A percentile compares a stretch with the other conserved stretches of the same genome.
These are phyloP conservation scores for Crotalus horridus DNA, from an alignment of 2,113 vertebrate genomes.

Conservation along the genomic window DNA sequence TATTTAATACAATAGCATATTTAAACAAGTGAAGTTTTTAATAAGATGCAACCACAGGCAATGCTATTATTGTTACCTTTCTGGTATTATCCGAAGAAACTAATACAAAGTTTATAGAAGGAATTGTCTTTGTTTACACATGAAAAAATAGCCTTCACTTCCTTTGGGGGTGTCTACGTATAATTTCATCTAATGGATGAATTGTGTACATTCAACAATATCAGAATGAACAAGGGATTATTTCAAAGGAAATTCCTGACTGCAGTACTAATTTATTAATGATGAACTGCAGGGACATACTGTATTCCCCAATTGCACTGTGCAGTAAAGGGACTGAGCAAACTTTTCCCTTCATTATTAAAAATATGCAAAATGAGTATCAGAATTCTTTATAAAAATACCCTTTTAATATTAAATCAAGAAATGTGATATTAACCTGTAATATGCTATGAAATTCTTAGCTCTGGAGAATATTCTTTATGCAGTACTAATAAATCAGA, in stretches of 20 bases:
- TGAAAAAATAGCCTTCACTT: neutral
- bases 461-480: neutral
- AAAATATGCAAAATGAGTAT: neutral
- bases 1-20: neutral
- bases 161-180: neutral
- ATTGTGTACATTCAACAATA: neutral
- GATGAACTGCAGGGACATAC: neutral
- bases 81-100: neutral
- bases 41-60: neutral
- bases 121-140: neutral
- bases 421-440: neutral
- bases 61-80: neutral
- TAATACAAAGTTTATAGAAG: neutral
- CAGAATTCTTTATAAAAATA: neutral
- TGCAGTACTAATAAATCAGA: neutral
- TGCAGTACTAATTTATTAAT: conserved; percentile 21
- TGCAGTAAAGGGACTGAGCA: neutral
- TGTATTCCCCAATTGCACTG: neutral
- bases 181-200: neutral
- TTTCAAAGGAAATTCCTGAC: conserved; percentile 18
- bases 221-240: neutral
- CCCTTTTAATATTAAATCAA: neutral
- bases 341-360: neutral
- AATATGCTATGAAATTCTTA: neutral
- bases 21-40: neutral